Percentiles rank a stretch among this genome's conserved stretches.
Evolutionary conservation across 1,140 invertebrate genomes (phyloP).

Genomic region (Dermatophagoides farinae): DNA sequence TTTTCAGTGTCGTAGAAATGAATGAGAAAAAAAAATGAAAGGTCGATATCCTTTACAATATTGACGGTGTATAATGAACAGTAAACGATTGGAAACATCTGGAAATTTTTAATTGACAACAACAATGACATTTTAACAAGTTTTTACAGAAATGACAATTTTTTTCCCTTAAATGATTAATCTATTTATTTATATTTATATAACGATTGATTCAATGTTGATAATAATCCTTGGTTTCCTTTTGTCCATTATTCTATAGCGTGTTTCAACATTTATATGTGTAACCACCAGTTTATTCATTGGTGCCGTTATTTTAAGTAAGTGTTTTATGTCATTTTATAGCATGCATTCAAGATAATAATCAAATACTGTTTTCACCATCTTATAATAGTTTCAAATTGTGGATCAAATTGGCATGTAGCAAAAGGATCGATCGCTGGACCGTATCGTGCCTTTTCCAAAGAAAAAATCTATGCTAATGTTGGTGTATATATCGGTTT

Average conservation of each 20-base stretch:
- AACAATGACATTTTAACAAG: too few relatives aligned
- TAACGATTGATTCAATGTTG: too few relatives aligned
- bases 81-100: too few relatives aligned
- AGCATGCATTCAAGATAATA: not conserved
- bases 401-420: slow-evolving; percentile 84
- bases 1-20: too few relatives aligned
- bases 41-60: too few relatives aligned
- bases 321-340: too few relatives aligned
- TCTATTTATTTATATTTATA: not conserved
- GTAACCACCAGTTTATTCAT: slow-evolving; percentile 76
- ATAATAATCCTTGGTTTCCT: too few relatives aligned
- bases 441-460: slow-evolving; percentile 76
- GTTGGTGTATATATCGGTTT: slow-evolving; percentile 80
- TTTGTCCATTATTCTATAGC: not conserved
- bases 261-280: slow-evolving; percentile 62
- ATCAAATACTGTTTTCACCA: not conserved
- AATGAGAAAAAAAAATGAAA: too few relatives aligned
- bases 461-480: slow-evolving; percentile 61
- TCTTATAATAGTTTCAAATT: slow-evolving; percentile 47
- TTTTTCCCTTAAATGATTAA: not conserved
- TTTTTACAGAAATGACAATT: not conserved
- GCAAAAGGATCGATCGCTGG: slow-evolving; percentile 56
- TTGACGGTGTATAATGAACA: too few relatives aligned
- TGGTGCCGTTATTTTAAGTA: slow-evolving; percentile 71
- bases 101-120: not conserved